Evolutionary conservation across 2,888 invertebrate genomes (phyloP), one percentile per base, ranked within the genome.

Genomic region (Agrochola lychnidis): DNA sequence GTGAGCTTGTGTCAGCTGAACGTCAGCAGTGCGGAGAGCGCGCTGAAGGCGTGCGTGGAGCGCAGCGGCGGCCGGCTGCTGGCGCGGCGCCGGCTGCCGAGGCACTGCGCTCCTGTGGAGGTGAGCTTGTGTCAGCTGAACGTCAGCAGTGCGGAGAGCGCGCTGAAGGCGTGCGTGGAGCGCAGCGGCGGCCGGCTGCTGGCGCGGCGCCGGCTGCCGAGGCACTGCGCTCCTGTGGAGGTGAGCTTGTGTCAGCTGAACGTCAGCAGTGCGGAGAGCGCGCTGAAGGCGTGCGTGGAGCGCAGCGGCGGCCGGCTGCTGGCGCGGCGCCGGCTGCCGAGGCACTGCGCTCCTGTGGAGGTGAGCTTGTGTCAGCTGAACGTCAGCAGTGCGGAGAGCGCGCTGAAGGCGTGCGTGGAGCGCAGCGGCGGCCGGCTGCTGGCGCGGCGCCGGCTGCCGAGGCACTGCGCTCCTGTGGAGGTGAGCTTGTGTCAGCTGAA

Each of bases 1-100:
- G 96, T 95, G 72, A 80, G 64, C 4, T n/a, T n/a, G n/a, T n/a
- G n/a, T n/a, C 92, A 91, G 80, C 88, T 91, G 92, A 94, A 97
- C 97, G 76, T 97, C 96, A 89, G 98, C 97, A 94, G 98, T 97
- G 98, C 98, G 4, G 97, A 97, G 87, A 98, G 98, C 88, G 98
- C 98, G 12, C 88, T 97, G 80, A 95, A 96, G 48, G 96, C 98
- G 66, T 97, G 97, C 80, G 97, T 97, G 9, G 97, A 98, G 88
- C 94, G 98, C 81, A 92, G 92, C 78, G 98, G 98, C 0, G 98
- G 97, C 73, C 97, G 98, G 0, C 95, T 97, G 45, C 97, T 97
- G 30, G 97, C 98, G 42, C 96, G 98, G 73, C 97, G 97, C 79
- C 96, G 98, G 22, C 95, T 98, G 85, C 98, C 98, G 0, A 94